phyloP scores from a whole-genome alignment of 2,797 vertebrate genomes.

The Propithecus perrieri region DNA sequence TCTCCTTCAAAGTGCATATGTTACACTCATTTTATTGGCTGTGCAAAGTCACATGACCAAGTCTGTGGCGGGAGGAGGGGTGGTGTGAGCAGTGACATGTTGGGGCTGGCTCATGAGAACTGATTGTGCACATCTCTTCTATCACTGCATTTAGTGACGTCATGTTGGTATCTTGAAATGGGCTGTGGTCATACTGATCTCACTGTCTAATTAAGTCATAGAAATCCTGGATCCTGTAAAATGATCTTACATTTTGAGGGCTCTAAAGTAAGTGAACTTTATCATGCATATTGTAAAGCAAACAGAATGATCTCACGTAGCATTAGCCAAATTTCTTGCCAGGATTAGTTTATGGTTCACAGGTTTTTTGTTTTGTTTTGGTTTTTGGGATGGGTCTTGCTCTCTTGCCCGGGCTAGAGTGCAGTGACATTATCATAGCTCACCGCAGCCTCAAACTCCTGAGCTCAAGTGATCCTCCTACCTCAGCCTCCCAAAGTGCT shows the following conservation, averaged over 20 bases:
- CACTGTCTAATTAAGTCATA: slow-evolving; percentile 12
- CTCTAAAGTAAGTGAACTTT: background rate
- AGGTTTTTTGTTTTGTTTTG: background rate
- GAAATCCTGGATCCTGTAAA: background rate
- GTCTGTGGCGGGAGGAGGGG: background rate
- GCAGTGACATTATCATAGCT: background rate
- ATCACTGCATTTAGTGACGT: background rate
- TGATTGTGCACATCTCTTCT: background rate
- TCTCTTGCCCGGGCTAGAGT: background rate
- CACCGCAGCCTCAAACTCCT: background rate
- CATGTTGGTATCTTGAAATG: background rate
- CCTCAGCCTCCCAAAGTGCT: background rate
- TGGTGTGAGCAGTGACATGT: background rate
- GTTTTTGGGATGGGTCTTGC: background rate
- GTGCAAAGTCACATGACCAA: background rate
- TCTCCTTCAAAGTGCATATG: background rate
- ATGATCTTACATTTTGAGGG: background rate
- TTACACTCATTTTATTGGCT: background rate
- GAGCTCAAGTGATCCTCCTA: background rate
- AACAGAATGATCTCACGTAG: background rate
- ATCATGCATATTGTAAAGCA: background rate
- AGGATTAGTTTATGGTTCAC: background rate
- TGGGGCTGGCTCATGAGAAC: background rate
- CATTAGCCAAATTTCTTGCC: slow-evolving; percentile 1
- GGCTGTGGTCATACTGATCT: background rate